Base-by-base conservation (phyloP, 92 coral and sea anemone species). In the Parazoanthus darwini region DNA sequence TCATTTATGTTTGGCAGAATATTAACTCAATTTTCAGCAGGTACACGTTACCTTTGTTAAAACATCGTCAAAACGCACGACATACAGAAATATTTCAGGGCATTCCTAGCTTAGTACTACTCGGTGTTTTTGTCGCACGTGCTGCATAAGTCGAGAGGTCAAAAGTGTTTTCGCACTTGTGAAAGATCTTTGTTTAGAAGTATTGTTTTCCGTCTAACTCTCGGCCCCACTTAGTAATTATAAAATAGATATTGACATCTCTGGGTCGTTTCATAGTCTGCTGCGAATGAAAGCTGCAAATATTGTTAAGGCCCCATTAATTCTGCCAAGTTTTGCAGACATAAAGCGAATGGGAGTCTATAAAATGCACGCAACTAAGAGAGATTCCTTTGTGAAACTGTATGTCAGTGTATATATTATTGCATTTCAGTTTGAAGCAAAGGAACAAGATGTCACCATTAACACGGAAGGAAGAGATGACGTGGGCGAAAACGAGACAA, bases 111-210 rank as follows among this genome's bases (percentile, higher is more conserved):
- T 25, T 84, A 43, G 16, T 46, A 11, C 38, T 46, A 74, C 29
- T 15, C 18, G 26, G 22, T 29, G n/a, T 16, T 29, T 71, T 70
- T 72, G 79, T 70, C 79, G 15, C 87, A 84, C 42, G 54, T 84
- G 38, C 66, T 42, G 35, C 26, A 15, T 0, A 56, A 73, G 77
- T 72, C 78, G 71, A 68, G 20, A 35, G 79, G 87, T 84, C 46
- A 71, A 84, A 67, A 10, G 79, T 84, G 78, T 35, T 84, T 39
- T 72, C 68, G 77, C 36, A 35, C 66, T 84, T 51, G 67, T 33
- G 78, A 84, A 84, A 5, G 68, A 71, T 46, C 78, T 84, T 46
- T 71, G 87, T 84, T 84, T 84, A 84, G 39, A 68, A 84, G 87
- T 84, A 71, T 71, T 46, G 43, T 11, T 16, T 46, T 84, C 79